Base-by-base conservation (phyloP, 1,140 invertebrate genomes). In the Panulirus ornatus region DNA sequence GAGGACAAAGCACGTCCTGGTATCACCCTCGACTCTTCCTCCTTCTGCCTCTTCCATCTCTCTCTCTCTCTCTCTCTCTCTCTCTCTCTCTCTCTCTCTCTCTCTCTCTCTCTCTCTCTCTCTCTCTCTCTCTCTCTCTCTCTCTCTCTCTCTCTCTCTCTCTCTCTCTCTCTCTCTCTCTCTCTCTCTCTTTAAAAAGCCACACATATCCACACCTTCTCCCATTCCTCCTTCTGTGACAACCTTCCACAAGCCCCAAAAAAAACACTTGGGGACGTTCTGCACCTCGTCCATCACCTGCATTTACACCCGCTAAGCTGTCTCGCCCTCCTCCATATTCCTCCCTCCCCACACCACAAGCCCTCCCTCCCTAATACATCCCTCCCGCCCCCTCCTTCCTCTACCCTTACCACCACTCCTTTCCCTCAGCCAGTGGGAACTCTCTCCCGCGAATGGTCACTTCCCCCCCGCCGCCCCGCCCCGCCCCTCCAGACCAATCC, bases 131-230 rank as follows among this genome's bases (percentile, higher is more conserved):
- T 76, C 73, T 19, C 38, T 30, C 30, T 76, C 8, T 30, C 38
- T 30, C 8, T 76, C 36, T 19, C 30, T 30, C 1, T 76, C 34
- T 76, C 73, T 76, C 0, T 30, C 63, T 66, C 5, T 66, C 63
- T 66, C 63, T 66, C 63, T 66, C 63, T 66, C 63, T 66, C 63
- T 66, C 5, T 66, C 63, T 66, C 63, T 66, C 63, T n/a, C n/a
- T n/a, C n/a, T n/a, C n/a, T n/a, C n/a, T n/a, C n/a, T n/a, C n/a
- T n/a, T n/a, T n/a, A n/a, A n/a, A n/a, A n/a, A n/a, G n/a, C n/a
- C n/a, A n/a, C n/a, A n/a, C n/a, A n/a, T n/a, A n/a, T n/a, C n/a
- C n/a, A n/a, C n/a, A n/a, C n/a, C n/a, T n/a, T n/a, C n/a, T n/a
- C n/a, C n/a, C n/a, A n/a, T n/a, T n/a, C n/a, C n/a, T n/a, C n/a